Base-by-base conservation (phyloP, 2,797 vertebrate species). In the Triplophysa yarkandensis region DNA sequence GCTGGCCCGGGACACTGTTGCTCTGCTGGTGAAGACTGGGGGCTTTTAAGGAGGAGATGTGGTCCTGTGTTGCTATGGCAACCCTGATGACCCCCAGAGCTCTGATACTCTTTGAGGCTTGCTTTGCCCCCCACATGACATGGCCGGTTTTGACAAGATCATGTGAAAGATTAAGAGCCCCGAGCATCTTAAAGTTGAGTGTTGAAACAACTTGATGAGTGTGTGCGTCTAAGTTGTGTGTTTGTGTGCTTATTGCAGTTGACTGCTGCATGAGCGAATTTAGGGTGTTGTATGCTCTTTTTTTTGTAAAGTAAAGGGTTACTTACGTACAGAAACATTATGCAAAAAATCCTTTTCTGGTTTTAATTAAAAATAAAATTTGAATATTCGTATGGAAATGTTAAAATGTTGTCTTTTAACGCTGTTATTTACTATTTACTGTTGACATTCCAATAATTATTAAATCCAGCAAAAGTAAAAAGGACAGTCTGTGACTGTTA, bases 131-230 rank as follows among this genome's bases (percentile, higher is more conserved):
- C 61, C 68, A 52, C 36, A 67, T 87, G 85, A 87, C 88, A 87
- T 71, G 68, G 84, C 69, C 70, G 60, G 81, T 86, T 86, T 83
- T 87, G 83, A 91, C 86, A 88, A 84, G 83, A 88, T 81, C 78
- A 87, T 77, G 84, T 85, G 82, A 87, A 83, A 84, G 83, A 88
- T 84, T 73, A 86, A 83, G 78, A 58, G 46, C 86, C 74, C 43
- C 13, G 25, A 52, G 71, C 52, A 36, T 58, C 39, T 9, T 57
- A 27, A 74, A 60, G 41, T 28, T 25, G 19, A 74, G 63, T 67
- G 63, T 67, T 74, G 30, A 58, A 62, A 74, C 19, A 46, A 67
- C 54, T 50, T 50, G 48, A 50, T 23, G 23, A 14, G 50, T 58
- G 19, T 13, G 41, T 30, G 30, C 17, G 27, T n/a, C 17, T 46